Percentiles rank a stretch among this genome's conserved stretches.
These are phyloP conservation scores for Xiphophorus maculatus DNA, from an alignment of 2,113 vertebrate genomes.

Conservation along the genomic window DNA sequence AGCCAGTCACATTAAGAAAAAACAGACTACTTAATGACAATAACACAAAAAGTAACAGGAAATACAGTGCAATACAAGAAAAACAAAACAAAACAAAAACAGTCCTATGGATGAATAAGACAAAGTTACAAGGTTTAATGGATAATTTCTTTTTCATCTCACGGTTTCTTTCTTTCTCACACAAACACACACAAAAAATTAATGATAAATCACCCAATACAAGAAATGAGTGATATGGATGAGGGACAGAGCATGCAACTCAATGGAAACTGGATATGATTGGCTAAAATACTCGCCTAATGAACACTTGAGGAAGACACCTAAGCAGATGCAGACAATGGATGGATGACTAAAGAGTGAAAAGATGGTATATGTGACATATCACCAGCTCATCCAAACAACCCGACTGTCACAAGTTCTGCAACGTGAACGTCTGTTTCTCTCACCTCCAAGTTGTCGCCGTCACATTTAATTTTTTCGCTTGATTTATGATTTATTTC, in stretches of 20 bases:
- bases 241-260: slow-evolving; percentile 72
- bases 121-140: slow-evolving; percentile 18
- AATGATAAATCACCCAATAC: slow-evolving; percentile 56
- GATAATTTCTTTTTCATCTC: slow-evolving; percentile 14
- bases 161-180: slow-evolving; percentile 14
- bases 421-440: slow-evolving; percentile 10
- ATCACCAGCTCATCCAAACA: slow-evolving; percentile 13
- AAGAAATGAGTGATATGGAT: slow-evolving; percentile 32
- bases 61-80: slow-evolving; percentile 37
- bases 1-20: slow-evolving; percentile 20
- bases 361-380: slow-evolving; percentile 40
- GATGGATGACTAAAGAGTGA: slow-evolving; percentile 36
- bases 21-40: slow-evolving; percentile 49
- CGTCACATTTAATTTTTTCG: neutral
- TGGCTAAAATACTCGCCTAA: no score
- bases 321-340: neutral
- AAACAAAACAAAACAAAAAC: slow-evolving; percentile 48
- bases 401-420: slow-evolving; percentile 35
- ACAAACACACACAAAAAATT: slow-evolving; percentile 30
- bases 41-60: slow-evolving; percentile 56
- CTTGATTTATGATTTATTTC: slow-evolving; percentile 3
- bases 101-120: slow-evolving; percentile 46
- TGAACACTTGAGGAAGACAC: no score
- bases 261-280: slow-evolving; percentile 44
- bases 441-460: slow-evolving; percentile 15